Base-by-base conservation (phyloP, 1,140 invertebrate species). In the Eriosoma lanigerum region DNA sequence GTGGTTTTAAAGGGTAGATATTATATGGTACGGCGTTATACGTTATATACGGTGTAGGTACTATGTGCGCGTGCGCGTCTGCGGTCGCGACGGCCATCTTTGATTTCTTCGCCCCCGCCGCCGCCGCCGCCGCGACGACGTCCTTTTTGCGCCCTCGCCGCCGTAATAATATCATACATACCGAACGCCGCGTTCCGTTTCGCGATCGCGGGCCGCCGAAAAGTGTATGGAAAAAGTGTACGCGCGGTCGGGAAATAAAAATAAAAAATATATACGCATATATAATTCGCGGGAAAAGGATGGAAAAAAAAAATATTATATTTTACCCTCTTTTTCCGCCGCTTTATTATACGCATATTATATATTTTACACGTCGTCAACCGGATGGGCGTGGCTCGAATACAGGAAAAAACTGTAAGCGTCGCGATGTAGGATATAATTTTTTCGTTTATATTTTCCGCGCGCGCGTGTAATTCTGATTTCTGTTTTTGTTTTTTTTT, bases 341-440 rank as follows among this genome's bases (percentile, higher is more conserved):
- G 24, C 26, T 17, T n/a, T n/a, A n/a, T n/a, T n/a, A n/a, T n/a
- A n/a, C n/a, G n/a, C n/a, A n/a, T n/a, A n/a, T n/a, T n/a, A n/a
- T n/a, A n/a, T n/a, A n/a, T n/a, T n/a, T n/a, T n/a, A n/a, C n/a
- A n/a, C n/a, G n/a, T n/a, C n/a, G n/a, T n/a, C n/a, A n/a, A n/a
- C 32, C 3, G 32, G 32, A 4, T 32, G 73, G 73, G 73, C 73
- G 73, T 76, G 50, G 6, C 52, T 1, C 54, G 73, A 76, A 76
- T 76, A 76, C 73, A 76, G 29, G 70, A 58, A 76, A 75, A 56
- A 76, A 76, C 29, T 75, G 72, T 75, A 75, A 75, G 48, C 50
- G 72, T 6, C 60, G 32, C 19, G 29, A 29, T 62, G 19, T 17
- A 52, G 6, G 19, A 32, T 38, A 32, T n/a, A 10, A 62, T 38